Base-by-base conservation (phyloP, 2,113 vertebrate genomes). In the Coracopsis vasa region DNA sequence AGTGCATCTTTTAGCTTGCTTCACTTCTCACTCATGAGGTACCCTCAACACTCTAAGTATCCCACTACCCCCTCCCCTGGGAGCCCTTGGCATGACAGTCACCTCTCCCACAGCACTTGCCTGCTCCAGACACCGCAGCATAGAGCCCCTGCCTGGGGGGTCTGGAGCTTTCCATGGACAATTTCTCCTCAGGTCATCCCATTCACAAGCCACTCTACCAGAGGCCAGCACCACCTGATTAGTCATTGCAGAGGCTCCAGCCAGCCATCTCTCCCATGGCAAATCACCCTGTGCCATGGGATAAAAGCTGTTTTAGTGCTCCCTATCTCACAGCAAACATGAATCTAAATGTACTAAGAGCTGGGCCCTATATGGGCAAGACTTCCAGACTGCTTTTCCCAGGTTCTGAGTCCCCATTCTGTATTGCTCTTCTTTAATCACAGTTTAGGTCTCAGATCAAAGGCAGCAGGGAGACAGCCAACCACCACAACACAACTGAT, bases 1-100 rank as follows among this genome's bases (percentile, higher is more conserved):
- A 72, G 41, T 37, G 13, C 7, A 41, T 37, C 27, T 81, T 88
- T 31, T 8, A 44, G 35, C 35, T 85, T 58, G 18, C 11, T 84
- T n/a, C 24, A 23, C n/a, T 31, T 79, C 60, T 51, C 7, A 53
- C 8, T 60, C 28, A 13, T 6, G 3, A 53, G 16, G 9, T 42
- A 39, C 29, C 33, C 20, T 47, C 41, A 62, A 69, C 7, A 54
- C 4, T 7, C 58, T 13, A 31, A 44, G 8, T 12, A 37, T 58
- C 50, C 65, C n/a, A 35, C 42, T 62, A 1, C 19, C 0, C 0
- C 18, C 33, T 42, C 10, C 11, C 7, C 5, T 2, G 3, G 23
- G 8, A 88, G 45, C 17, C 31, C n/a, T 37, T 25, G 6, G 8
- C 31, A 16, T 31, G 58, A 24, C 33, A 1, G 1, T n/a, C 31